Evolutionary conservation across 2,113 vertebrate genomes (phyloP).

Genomic region (Vulpes lagopus): DNA sequence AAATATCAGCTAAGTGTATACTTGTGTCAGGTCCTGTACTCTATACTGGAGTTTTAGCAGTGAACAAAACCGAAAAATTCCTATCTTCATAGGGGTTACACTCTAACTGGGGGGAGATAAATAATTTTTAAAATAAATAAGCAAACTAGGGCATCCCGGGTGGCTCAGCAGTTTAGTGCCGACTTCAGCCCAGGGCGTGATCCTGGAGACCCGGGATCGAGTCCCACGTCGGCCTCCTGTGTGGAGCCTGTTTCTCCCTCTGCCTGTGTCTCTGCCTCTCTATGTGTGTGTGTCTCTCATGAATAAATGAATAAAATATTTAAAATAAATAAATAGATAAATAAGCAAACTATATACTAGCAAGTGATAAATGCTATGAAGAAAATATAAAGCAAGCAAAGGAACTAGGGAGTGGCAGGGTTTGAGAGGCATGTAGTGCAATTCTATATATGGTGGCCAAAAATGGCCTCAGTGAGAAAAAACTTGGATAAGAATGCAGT

Average conservation of each 20-base stretch:
- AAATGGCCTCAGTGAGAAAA: not conserved
- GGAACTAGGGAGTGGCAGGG: not conserved
- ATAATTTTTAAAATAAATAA: not conserved
- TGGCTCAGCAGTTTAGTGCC: no score
- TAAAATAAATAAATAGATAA: not conserved
- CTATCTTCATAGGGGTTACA: not conserved
- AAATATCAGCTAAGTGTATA: not conserved
- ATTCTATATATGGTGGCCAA: not conserved
- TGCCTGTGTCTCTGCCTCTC: no score
- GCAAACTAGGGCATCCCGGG: not conserved
- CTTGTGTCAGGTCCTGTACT: not conserved
- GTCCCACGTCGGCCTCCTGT: no score
- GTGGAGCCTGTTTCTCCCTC: no score
- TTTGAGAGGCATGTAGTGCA: not conserved
- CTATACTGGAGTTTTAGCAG: not conserved
- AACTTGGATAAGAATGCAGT: not conserved
- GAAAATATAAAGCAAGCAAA: not conserved
- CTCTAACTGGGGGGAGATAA: not conserved
- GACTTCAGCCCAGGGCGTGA: no score
- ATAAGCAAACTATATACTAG: not conserved
- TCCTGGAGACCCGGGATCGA: no score
- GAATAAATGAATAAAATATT: not conserved
- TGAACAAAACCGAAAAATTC: not conserved
- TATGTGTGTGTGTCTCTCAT: not conserved
- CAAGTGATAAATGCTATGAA: not conserved